phyloP scores from a whole-genome alignment of 1,140 invertebrate genomes.

The Diuraphis noxia region DNA sequence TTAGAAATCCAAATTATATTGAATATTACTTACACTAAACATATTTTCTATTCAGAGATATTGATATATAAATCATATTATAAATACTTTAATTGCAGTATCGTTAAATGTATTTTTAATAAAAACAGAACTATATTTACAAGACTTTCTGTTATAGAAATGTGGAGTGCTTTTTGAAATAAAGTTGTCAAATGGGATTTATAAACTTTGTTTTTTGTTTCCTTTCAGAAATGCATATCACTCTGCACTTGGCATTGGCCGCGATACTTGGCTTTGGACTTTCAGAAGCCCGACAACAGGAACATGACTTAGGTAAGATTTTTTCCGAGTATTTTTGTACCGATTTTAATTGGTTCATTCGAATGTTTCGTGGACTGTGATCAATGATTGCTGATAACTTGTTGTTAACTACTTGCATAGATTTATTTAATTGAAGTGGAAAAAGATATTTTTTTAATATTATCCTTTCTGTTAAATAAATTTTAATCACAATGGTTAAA shows the following conservation, averaged over 20 bases:
- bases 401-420: not conserved
- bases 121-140: not conserved
- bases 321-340: not conserved
- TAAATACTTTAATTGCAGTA: not conserved
- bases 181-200: not conserved
- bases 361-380: not conserved
- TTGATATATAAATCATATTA: not conserved
- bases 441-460: not conserved
- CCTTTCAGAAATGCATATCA: not conserved
- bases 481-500: not conserved
- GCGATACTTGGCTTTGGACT: not conserved
- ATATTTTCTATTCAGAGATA: not conserved
- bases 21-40: not conserved
- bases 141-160: not conserved
- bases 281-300: conserved; percentile 14
- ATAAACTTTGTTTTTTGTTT: not conserved
- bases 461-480: not conserved
- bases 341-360: not conserved
- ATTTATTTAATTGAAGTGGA: not conserved
- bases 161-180: not conserved
- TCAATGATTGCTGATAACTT: not conserved
- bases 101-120: not conserved
- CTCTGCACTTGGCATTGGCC: conserved; percentile 11
- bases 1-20: not conserved
- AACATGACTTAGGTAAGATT: conserved; percentile 41